These are phyloP conservation scores for Corvus hawaiiensis DNA, from an alignment of 2,113 vertebrate genomes.

Conservation along the genomic window DNA sequence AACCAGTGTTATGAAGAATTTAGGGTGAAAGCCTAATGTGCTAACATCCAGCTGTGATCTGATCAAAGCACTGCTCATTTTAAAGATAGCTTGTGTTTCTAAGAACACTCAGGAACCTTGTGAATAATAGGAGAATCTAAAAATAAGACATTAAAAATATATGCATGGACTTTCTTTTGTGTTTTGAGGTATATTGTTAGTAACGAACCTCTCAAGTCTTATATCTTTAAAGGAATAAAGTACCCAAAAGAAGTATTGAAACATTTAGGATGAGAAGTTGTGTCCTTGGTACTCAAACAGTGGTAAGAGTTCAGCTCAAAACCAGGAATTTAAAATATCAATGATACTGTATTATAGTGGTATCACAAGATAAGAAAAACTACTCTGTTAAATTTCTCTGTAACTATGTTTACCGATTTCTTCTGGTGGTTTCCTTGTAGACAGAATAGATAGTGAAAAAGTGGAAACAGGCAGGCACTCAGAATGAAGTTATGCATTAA, in stretches of 20 bases:
- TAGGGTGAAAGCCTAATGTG: not conserved
- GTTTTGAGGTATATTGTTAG: not conserved
- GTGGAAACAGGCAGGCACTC: not conserved
- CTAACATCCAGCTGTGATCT: conserved; percentile 21
- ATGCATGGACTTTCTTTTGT: not conserved
- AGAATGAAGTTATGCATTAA: not conserved
- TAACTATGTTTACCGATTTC: not conserved
- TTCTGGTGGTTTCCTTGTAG: not conserved
- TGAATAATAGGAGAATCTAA: not conserved
- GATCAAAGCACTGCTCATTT: conserved; percentile 33
- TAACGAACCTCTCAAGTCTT: not conserved
- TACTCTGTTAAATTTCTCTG: not conserved
- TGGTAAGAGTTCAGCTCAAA: not conserved
- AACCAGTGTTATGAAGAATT: not conserved
- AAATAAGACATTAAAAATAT: not conserved
- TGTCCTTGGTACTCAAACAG: not conserved
- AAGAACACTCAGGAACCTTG: conserved; percentile 19
- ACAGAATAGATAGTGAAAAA: not conserved
- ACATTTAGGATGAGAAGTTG: not conserved
- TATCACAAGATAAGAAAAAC: not conserved
- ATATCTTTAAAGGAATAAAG: not conserved
- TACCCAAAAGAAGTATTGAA: not conserved
- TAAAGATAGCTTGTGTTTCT: conserved; percentile 6
- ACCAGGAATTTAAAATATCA: not conserved
- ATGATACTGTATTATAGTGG: not conserved